A percentile compares a stretch with the other conserved stretches of the same genome.
Evolutionary conservation across 1,140 invertebrate species (phyloP).

Genomic region (Apis florea): DNA sequence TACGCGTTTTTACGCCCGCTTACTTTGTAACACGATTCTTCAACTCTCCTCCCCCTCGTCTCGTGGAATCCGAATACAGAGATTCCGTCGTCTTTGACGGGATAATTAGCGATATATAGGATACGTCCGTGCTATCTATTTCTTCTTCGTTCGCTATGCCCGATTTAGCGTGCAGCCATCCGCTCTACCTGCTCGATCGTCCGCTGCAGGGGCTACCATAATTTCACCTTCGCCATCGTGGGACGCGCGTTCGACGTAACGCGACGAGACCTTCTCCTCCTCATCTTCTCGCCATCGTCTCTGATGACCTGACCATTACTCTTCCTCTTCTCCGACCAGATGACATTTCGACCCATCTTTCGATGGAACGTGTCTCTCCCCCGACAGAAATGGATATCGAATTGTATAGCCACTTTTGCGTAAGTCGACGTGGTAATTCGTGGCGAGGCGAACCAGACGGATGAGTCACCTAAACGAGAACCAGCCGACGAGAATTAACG

Average conservation of each 20-base stretch:
- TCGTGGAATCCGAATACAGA: conserved; percentile 34
- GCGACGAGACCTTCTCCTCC: conserved; percentile 31
- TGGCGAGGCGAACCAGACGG: conserved; percentile 1
- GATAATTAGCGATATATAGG: conserved; percentile 46
- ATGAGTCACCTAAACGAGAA: conserved; percentile 71
- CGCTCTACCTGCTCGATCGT: conserved; percentile 59
- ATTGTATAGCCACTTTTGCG: conserved; percentile 8
- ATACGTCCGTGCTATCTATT: not conserved
- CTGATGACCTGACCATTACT: too few species aligned
- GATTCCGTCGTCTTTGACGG: not conserved
- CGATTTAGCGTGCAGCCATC: conserved; percentile 46
- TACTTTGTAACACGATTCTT: conserved; percentile 22
- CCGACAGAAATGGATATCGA: conserved; percentile 31
- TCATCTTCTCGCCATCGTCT: conserved; percentile 57
- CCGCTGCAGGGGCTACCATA: conserved; percentile 53
- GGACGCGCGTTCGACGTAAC: conserved; percentile 46
- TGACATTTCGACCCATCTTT: conserved; percentile 39
- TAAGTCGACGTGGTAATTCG: not conserved
- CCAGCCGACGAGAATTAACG: conserved; percentile 36
- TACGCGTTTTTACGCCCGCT: conserved; percentile 25
- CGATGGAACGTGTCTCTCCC: not conserved
- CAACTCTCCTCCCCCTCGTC: not conserved
- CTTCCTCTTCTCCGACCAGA: conserved; percentile 21
- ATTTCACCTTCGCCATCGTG: conserved; percentile 59
- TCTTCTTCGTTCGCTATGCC: conserved; percentile 13